Conservation (phyloP, 2,888 invertebrate genomes). For the Drosophila mimica region DNA sequence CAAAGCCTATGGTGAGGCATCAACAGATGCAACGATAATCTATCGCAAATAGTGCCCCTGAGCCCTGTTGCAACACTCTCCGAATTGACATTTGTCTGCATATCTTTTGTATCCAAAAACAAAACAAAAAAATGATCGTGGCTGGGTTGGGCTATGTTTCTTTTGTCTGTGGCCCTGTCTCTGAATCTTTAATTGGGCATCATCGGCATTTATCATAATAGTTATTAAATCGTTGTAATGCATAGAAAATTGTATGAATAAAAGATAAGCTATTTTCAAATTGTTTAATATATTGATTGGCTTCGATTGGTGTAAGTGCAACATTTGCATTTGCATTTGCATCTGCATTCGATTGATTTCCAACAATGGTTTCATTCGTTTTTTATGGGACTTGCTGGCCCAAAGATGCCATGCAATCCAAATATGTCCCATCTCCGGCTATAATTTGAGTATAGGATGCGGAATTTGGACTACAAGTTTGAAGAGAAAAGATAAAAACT, state of each 20-base stretch:
- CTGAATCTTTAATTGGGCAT: background rate
- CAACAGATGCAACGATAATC: background rate
- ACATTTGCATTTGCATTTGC: conserved; percentile 40
- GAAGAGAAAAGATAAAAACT: background rate
- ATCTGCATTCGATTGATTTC: conserved; percentile 45
- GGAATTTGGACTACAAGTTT: background rate
- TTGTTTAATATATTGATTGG: conserved; percentile 11
- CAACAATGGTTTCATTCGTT: conserved; percentile 4
- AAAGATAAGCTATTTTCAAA: conserved; percentile 24
- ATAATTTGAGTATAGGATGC: background rate
- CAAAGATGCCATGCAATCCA: background rate
- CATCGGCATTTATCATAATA: conserved; percentile 27
- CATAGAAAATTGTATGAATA: conserved; percentile 34
- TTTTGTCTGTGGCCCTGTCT: conserved; percentile 7
- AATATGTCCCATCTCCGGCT: background rate
- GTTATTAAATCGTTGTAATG: conserved; percentile 45
- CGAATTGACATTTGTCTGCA: conserved; percentile 14
- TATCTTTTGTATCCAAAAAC: conserved; percentile 2
- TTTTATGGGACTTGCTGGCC: background rate
- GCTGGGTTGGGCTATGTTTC: conserved; percentile 5
- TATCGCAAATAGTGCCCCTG: conserved; percentile 2
- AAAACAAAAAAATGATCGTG: conserved; percentile 9
- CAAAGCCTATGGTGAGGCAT: background rate
- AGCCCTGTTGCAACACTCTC: conserved; percentile 31
- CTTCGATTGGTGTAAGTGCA: conserved; percentile 7